Evolutionary conservation across 2,797 vertebrate species (phyloP), one percentile per base, ranked within the genome.

Genomic region (Semaprochilodus insignis): DNA sequence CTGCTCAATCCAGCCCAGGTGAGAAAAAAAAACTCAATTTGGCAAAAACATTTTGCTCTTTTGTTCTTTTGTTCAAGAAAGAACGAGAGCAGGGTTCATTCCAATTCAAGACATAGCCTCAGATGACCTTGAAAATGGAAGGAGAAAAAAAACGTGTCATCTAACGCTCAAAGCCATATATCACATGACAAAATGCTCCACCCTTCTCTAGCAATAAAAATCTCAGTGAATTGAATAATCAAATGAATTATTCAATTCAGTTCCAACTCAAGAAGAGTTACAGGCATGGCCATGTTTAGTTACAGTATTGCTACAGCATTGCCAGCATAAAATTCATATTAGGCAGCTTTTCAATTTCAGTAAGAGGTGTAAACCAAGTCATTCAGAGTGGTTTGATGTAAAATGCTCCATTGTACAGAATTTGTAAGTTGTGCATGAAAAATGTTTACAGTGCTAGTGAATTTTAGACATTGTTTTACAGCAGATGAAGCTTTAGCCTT

Each of bases 171-270:
- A 14, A 27, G 31, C 54, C 19, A 15, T 74, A 74, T 0, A 55
- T 57, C 72, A 74, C 8, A 11, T 51, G 21, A 51, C 65, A n/a
- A 3, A 67, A 19, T 40, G 31, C 40, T 51, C 67, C 73, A 2
- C 54, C 31, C 31, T 21, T 6, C 21, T 16, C 40, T 0, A n/a
- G 13, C 34, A 59, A 59, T 59, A 74, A 60, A 59, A 36, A 1
- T 10, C 13, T 36, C 55, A n/a, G n/a, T n/a, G n/a, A n/a, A n/a
- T n/a, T n/a, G n/a, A n/a, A n/a, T n/a, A n/a, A n/a, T n/a, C n/a
- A 13, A 40, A 74, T 57, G 27, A 59, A 36, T 40, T 27, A 74
- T 69, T 81, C 21, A 69, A 8, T 69, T 59, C 65, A n/a, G 13
- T 76, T 69, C 59, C 17, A 48, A 16, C 63, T 75, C 23, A 51